phyloP scores from a whole-genome alignment of 2,888 invertebrate species.

The Nebria salina region DNA sequence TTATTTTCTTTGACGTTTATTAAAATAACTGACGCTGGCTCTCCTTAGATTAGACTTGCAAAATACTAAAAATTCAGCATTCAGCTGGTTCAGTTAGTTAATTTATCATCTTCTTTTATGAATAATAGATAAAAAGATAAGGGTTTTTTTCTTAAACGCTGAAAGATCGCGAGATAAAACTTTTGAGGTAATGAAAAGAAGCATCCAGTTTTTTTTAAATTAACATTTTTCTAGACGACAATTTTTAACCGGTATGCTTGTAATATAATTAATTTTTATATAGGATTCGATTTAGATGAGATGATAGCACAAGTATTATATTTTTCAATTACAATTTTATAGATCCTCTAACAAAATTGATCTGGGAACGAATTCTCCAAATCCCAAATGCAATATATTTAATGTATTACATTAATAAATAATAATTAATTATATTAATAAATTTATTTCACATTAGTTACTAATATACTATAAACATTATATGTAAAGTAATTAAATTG shows the following conservation, averaged over 20 bases:
- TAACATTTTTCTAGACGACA: neutral
- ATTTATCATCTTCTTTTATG: neutral
- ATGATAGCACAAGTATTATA: too few species aligned
- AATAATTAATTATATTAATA: too few species aligned
- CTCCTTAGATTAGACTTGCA: slow-evolving; percentile 36
- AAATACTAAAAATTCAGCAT: slow-evolving; percentile 33
- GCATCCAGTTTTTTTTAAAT: neutral
- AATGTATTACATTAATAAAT: too few species aligned
- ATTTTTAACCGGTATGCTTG: neutral
- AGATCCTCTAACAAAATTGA: too few species aligned
- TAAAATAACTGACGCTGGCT: slow-evolving; percentile 30
- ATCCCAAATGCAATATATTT: too few species aligned
- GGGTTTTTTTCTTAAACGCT: neutral
- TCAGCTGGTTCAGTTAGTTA: neutral
- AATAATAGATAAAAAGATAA: neutral
- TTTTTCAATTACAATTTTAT: too few species aligned
- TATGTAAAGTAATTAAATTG: too few species aligned
- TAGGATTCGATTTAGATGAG: too few species aligned
- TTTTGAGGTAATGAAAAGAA: neutral
- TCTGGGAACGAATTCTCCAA: too few species aligned
- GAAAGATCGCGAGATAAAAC: neutral
- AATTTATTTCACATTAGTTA: too few species aligned
- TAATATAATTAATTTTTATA: neutral
- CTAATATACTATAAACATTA: too few species aligned
- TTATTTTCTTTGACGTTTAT: slow-evolving; percentile 22